A percentile compares a stretch with the other conserved stretches of the same genome.
phyloP scores from a whole-genome alignment of 2,113 vertebrate species.

The Epinephelus lanceolatus region DNA sequence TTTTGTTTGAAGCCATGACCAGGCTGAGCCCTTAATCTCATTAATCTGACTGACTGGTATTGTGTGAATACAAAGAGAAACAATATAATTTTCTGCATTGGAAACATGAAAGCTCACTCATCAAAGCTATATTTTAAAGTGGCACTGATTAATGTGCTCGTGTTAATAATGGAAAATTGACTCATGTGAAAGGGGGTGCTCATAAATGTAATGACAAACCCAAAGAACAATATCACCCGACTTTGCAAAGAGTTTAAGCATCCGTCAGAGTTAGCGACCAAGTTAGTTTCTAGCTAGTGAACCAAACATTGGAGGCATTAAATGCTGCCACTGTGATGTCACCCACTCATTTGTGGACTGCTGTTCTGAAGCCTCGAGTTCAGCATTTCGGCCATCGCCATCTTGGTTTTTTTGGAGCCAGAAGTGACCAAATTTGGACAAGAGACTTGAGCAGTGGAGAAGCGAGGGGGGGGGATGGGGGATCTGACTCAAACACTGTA shows the following conservation, averaged over 20 bases:
- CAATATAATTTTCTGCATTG: neutral
- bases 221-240: neutral
- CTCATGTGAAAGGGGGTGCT: neutral
- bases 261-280: neutral
- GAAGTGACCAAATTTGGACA: too few relatives aligned
- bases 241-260: neutral
- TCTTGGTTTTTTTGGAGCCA: too few relatives aligned
- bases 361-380: too few relatives aligned
- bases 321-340: too few relatives aligned
- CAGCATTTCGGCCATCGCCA: too few relatives aligned
- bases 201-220: neutral
- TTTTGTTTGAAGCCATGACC: neutral
- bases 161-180: neutral
- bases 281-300: neutral
- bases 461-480: too few relatives aligned
- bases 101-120: neutral
- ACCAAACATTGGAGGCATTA: too few relatives aligned
- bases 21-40: neutral
- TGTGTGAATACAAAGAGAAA: neutral
- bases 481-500: too few relatives aligned
- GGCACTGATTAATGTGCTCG: too few relatives aligned
- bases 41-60: neutral
- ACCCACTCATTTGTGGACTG: too few relatives aligned
- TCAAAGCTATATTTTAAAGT: neutral
- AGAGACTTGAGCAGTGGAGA: too few relatives aligned